phyloP scores from a whole-genome alignment of 2,113 vertebrate species.

The Plecturocebus donacophilus region DNA sequence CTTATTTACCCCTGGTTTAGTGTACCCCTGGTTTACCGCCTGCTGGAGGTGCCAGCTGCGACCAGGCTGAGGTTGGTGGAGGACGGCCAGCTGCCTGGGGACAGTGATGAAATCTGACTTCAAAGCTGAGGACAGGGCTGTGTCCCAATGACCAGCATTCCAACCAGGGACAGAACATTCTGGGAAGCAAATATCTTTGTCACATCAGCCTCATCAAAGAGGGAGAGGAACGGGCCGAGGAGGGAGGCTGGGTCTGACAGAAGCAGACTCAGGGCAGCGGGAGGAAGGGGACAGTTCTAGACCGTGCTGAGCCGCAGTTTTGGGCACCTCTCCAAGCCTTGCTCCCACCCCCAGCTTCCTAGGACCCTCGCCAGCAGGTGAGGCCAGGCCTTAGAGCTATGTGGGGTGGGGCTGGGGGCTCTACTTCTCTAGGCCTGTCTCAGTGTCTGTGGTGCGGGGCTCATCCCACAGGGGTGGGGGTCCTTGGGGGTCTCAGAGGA shows the following conservation, averaged over 20 bases:
- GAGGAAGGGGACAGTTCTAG: not conserved
- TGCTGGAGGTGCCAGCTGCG: not conserved
- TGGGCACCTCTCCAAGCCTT: not conserved
- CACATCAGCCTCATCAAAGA: not conserved
- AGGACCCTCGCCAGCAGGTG: not conserved
- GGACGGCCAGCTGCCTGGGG: not conserved
- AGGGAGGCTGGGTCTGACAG: rapidly evolving
- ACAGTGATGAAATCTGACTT: not conserved
- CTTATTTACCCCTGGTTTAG: rapidly evolving
- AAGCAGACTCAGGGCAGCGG: not conserved
- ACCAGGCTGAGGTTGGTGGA: not conserved
- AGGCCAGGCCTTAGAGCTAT: not conserved
- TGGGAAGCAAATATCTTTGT: not conserved
- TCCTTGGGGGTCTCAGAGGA: not conserved
- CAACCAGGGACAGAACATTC: not conserved
- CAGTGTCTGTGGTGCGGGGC: rapidly evolving
- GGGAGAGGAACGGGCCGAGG: not conserved
- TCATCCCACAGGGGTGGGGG: too few species aligned
- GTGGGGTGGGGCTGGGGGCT: not conserved
- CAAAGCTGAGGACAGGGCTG: not conserved
- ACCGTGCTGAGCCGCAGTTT: not conserved
- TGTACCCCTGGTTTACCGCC: rapidly evolving
- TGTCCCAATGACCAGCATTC: not conserved
- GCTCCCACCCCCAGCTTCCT: not conserved
- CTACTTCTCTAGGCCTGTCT: not conserved